Conservation (phyloP, 1,140 invertebrate genomes). For the Lucilia sericata region DNA sequence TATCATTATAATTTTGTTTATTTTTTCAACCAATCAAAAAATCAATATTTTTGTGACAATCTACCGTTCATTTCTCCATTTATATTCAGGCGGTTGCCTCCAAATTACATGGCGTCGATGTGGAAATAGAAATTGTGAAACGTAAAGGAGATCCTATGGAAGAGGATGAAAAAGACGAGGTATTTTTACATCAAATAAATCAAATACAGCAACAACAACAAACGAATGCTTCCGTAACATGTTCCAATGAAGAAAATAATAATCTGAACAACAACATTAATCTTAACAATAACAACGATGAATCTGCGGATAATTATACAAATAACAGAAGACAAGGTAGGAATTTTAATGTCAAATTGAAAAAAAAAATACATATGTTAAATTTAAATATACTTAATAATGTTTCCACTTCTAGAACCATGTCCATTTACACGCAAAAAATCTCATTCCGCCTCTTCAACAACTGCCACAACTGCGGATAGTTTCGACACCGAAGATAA, state of each 20-base stretch:
- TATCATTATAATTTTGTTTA: no score
- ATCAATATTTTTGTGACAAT: no score
- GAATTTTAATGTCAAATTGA: neutral
- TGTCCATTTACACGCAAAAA: constrained; percentile 48
- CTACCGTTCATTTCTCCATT: no score
- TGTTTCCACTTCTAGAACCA: constrained; percentile 37
- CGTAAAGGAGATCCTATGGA: constrained; percentile 78
- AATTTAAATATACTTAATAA: constrained; percentile 2
- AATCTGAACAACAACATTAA: constrained; percentile 47
- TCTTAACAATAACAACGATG: constrained; percentile 48
- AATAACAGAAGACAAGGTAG: constrained; percentile 18
- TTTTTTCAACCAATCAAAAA: no score
- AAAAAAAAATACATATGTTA: neutral
- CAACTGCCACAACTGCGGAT: constrained; percentile 49
- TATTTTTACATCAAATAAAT: constrained; percentile 55
- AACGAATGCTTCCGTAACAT: constrained; percentile 45
- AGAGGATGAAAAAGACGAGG: constrained; percentile 62
- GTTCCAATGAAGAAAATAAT: constrained; percentile 46
- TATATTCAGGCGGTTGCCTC: constrained; percentile 84
- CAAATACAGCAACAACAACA: constrained; percentile 47
- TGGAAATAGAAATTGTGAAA: constrained; percentile 89
- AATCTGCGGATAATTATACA: constrained; percentile 36
- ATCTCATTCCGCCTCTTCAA: constrained; percentile 45
- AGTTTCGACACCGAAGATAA: constrained; percentile 65
- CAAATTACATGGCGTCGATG: constrained; percentile 90